Conservation (phyloP, 2,888 invertebrate species). For the Aromia moschata region DNA sequence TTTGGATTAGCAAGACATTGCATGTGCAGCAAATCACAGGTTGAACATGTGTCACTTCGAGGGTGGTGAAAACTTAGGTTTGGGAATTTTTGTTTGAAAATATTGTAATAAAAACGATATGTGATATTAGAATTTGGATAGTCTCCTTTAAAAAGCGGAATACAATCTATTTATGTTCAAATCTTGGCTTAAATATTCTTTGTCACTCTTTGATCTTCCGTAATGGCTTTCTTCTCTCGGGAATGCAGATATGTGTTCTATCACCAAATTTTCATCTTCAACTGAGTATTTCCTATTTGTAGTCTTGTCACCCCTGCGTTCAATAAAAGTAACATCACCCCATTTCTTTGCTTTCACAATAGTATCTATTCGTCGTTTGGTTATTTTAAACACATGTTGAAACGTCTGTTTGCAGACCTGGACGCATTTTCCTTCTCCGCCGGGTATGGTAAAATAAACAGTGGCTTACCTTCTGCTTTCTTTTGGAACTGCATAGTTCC, state of each 20-base stretch:
- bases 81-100: conserved; percentile 6
- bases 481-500: neutral
- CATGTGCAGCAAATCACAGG: conserved; percentile 6
- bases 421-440: neutral
- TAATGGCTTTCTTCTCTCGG: conserved; percentile 23
- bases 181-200: conserved; percentile 23
- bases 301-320: conserved; percentile 21
- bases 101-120: conserved; percentile 5
- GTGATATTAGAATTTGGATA: conserved; percentile 14
- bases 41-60: conserved; percentile 1
- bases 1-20: neutral
- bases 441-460: neutral
- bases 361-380: conserved; percentile 24
- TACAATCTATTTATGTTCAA: conserved; percentile 19
- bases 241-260: conserved; percentile 14
- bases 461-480: conserved; percentile 2
- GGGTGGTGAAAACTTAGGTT: conserved; percentile 5
- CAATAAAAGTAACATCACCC: conserved; percentile 18
- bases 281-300: conserved; percentile 15
- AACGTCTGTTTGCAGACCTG: neutral
- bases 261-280: conserved; percentile 14
- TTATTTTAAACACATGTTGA: neutral
- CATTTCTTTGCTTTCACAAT: conserved; percentile 22
- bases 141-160: conserved; percentile 8
- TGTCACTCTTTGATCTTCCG: conserved; percentile 14